Evolutionary conservation across 1,140 invertebrate genomes (phyloP), one percentile per base, ranked within the genome.

Genomic region (Microvelia longipes): DNA sequence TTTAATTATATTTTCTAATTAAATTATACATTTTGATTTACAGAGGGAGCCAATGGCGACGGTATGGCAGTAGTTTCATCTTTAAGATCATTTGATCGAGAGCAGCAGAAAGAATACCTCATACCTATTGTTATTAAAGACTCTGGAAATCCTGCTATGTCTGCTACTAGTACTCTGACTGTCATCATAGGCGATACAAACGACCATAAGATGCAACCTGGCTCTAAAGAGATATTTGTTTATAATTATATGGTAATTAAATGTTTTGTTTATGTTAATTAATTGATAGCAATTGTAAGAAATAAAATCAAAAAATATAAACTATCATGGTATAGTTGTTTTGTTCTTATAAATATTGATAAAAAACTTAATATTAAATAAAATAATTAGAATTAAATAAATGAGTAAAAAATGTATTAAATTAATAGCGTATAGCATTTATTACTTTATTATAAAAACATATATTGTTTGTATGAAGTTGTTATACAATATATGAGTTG

Each of bases 181-280:
- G 92, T 98, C 5, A 91, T 96, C 26, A 97, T 98, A 75, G 94
- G 95, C 26, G 94, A 96, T 77, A 88, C 92, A 1, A 98, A 98
- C 78, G 95, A 98, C 77, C 97, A 98, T 80, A 93, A 94, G 81
- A 98, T 98, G 92, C 90, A 93, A 77, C 91, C 93, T 0, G 96
- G 96, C 0, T 90, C 90, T 0, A 98, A 98, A 81, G 92, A 96
- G 71, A 97, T 98, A 73, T 91, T 96, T 78, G 93, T 97, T 0
- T 98, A 98, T 79, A 98, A 96, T 80, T 98, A 96, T 72, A 86
- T 84, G 81, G 87, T 86, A 80, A 77, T 78, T 77, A 68, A 61
- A 62, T 67, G 1, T 30, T 29, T 28, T 29, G 2, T n/a, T n/a
- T n/a, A n/a, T n/a, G n/a, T n/a, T n/a, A n/a, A n/a, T n/a, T n/a